Base-by-base conservation (phyloP, 2,113 vertebrate genomes). In the Ceyx margarethae region DNA sequence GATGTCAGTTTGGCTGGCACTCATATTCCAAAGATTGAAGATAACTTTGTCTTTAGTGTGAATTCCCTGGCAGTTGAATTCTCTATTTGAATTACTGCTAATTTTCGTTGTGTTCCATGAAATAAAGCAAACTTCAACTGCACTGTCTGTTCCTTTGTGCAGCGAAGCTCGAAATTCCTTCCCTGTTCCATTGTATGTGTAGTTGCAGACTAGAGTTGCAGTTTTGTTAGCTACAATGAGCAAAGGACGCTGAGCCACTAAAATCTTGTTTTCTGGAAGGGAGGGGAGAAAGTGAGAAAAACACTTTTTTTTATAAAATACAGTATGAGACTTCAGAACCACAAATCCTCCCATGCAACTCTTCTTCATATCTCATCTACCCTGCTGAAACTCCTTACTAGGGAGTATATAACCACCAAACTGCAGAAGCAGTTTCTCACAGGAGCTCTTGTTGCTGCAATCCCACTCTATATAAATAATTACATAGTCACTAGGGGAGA, bases 1-100 rank as follows among this genome's bases (percentile, higher is more conserved):
- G 94, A 98, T 98, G 85, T 98, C 98, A 35, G 98, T 98, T 94
- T 98, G 97, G 61, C 80, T 96, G 82, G 93, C 95, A 14, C 26
- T 91, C 89, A 98, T 73, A 64, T 97, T 95, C 84, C 56, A 35
- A 81, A 98, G 97, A 62, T 72, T 87, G 93, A 98, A 98, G 46
- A 93, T 96, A 22, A 98, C 96, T 78, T 93, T 96, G n/a, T 97
- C 92, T 90, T 96, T 95, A 8, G 82, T 86, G 22, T 64, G n/a
- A 31, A 45, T 19, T 19, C 95, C 97, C 10, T 61, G 46, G 29
- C 97, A 98, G 82, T 65, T 87, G 86, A 97, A 97, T 61, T 79
- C 95, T 20, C 91, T 87, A 11, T 66, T 92, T 79, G 80, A 86
- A 11, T 73, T 82, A 51, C 84, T 79, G 50, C 31, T 92, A 22